Base-by-base conservation (phyloP, 2,113 vertebrate species). In the Nesogale talazaci region DNA sequence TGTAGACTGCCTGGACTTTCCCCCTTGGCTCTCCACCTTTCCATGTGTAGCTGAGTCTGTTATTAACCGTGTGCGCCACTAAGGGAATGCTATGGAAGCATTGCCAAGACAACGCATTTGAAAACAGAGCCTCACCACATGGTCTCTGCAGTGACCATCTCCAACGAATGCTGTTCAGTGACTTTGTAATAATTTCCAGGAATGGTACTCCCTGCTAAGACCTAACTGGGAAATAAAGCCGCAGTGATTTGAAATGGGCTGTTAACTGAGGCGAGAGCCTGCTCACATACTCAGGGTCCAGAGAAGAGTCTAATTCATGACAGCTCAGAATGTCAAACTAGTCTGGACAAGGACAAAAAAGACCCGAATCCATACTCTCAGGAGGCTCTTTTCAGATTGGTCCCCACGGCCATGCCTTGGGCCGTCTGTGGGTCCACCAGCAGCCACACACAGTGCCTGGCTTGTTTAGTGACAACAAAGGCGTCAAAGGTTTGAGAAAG, bases 391-490 rank as follows among this genome's bases (percentile, higher is more conserved):
- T 91, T 65, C 36, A 25, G 27, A 70, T 2, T 16, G 17, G 17
- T 29, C 52, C 38, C n/a, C 4, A 7, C 27, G 40, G 29, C 59
- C 29, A 27, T 36, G 46, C 75, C 69, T 14, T 7, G 16, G 83
- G 89, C 42, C 42, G 16, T 65, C 74, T 70, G 67, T 42, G 29
- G 22, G 6, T 63, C 90, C n/a, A 52, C 65, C 59, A 65, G 52
- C 29, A n/a, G 36, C 31, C 31, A 34, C n/a, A 34, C n/a, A 61
- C 42, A 70, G 56, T 17, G 40, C 42, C 80, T 40, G 27, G 56
- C 84, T 91, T 88, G 91, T 92, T 88, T 29, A 85, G 86, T 57
- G 79, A 92, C 75, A 90, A 92, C 72, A 65, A 86, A 85, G 20
- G 61, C 5, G 40, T 80, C 75, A 86, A 82, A 95, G 46, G 86